Evolutionary conservation across 2,888 invertebrate genomes (phyloP), one percentile per base, ranked within the genome.

Genomic region (Galerucella pusilla): DNA sequence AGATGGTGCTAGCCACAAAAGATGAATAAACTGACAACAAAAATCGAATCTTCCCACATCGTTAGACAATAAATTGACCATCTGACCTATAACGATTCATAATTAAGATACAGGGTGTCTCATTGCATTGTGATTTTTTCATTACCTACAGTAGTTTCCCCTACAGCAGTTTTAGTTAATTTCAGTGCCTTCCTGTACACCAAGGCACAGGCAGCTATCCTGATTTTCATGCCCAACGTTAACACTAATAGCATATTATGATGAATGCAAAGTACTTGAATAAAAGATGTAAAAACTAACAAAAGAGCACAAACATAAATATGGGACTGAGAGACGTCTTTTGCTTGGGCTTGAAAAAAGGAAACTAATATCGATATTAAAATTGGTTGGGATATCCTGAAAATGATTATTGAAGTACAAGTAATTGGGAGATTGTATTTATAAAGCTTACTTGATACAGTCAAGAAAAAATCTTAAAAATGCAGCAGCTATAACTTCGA

Each of bases 181-280:
- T 74, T 78, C 35, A 82, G 71, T 0, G 81, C 79, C 64, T 82
- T 82, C 60, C 95, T 91, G 85, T 96, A 96, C 74, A 97, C 91
- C 35, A 97, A 88, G 0, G 95, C 93, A 83, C 95, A 95, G 83
- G 94, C 93, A 0, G 95, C 95, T 0, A 96, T 91, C 12, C 96
- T 89, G 84, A 96, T 90, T 87, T 94, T 92, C 95, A 96, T 94
- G 65, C 96, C 96, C 87, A 94, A 90, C 82, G 94, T 93, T 69
- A 94, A 89, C 16, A 94, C 91, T 25, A 92, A 93, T 90, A 97
- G 92, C 92, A 97, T 96, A 85, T 95, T 96, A 0, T 96, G 95
- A 88, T 98, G 87, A 12, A 76, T 77, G n/a, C 82, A 70, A 12
- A 96, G 88, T 35, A 95, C 92, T 42, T 76, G 76, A 5, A 75